Evolutionary conservation across 2,888 invertebrate genomes (phyloP), one percentile per base, ranked within the genome.

Genomic region (Parapristionchus giblindavisi): DNA sequence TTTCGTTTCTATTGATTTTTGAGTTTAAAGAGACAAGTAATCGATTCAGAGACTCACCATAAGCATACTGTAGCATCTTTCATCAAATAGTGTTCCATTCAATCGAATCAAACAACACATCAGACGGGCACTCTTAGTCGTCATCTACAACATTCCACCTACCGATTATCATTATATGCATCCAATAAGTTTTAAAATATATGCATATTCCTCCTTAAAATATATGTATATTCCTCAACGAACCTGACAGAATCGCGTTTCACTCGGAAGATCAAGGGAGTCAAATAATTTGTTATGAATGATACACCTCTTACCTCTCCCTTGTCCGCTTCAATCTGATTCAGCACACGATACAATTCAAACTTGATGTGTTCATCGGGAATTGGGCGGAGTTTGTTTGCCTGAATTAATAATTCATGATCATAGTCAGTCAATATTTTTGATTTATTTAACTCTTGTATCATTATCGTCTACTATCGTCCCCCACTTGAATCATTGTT

Each of bases 1-100:
- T n/a, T n/a, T n/a, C n/a, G n/a, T n/a, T n/a, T n/a, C n/a, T n/a
- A n/a, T n/a, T n/a, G n/a, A n/a, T n/a, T n/a, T n/a, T n/a, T n/a
- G n/a, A n/a, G n/a, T n/a, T n/a, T n/a, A n/a, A n/a, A n/a, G n/a
- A n/a, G n/a, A n/a, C n/a, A n/a, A n/a, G n/a, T n/a, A n/a, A n/a
- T n/a, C n/a, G n/a, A n/a, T n/a, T n/a, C n/a, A n/a, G 27, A 32
- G 52, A 52, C 51, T 0, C 11, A 68, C 68, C 52, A 52, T 68
- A 40, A 68, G 68, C 0, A 27, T 36, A 29, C n/a, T 24, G 27
- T 27, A 52, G 52, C 68, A 68, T 52, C 68, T 21, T 21, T 34
- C 52, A 27, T 68, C 68, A 27, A 68, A 68, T 8, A 68, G 52
- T 29, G 27, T 52, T 34, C 68, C 68, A 32, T 68, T 68, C 34